Evolutionary conservation across 2,888 invertebrate genomes (phyloP).

Genomic region (Aethes cnicana): DNA sequence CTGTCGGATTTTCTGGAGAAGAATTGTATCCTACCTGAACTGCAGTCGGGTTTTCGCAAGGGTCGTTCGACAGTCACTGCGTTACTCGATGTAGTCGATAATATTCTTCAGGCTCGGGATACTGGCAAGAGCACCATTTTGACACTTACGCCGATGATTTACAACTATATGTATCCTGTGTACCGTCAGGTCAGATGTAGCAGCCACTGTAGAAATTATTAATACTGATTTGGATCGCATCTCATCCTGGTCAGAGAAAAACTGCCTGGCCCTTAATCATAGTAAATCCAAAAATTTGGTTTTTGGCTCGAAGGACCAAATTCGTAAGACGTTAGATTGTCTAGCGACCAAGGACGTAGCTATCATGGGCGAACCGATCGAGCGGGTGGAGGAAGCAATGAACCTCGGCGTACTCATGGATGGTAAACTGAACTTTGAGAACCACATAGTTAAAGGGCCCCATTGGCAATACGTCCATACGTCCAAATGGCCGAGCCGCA

Average conservation of each 20-base stretch:
- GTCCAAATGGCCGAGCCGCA: too few relatives aligned
- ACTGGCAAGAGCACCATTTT: too few relatives aligned
- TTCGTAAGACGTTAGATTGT: neutral
- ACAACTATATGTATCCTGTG: slow-evolving; percentile 19
- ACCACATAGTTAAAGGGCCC: slow-evolving; percentile 10
- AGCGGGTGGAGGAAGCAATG: slow-evolving; percentile 22
- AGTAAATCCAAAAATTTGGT: too few relatives aligned
- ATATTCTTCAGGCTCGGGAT: too few relatives aligned
- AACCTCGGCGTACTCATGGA: slow-evolving; percentile 32
- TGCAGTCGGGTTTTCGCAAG: too few relatives aligned
- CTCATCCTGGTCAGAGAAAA: slow-evolving; percentile 8
- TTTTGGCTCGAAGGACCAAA: slow-evolving; percentile 5
- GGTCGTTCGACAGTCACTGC: too few relatives aligned
- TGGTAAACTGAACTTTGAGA: slow-evolving; percentile 27
- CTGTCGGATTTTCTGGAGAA: too few relatives aligned
- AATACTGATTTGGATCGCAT: slow-evolving; percentile 23
- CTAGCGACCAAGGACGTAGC: neutral
- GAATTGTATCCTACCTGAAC: too few relatives aligned
- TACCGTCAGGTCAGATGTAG: neutral
- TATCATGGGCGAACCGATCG: slow-evolving; percentile 8
- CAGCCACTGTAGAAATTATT: neutral
- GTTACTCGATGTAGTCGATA: too few relatives aligned
- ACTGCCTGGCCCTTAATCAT: slow-evolving; percentile 18
- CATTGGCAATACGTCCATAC: too few relatives aligned
- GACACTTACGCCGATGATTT: slow-evolving; percentile 26